Evolutionary conservation across 23 tunicate genomes (phyloP).

Genomic region (Trididemnum nubilum): DNA sequence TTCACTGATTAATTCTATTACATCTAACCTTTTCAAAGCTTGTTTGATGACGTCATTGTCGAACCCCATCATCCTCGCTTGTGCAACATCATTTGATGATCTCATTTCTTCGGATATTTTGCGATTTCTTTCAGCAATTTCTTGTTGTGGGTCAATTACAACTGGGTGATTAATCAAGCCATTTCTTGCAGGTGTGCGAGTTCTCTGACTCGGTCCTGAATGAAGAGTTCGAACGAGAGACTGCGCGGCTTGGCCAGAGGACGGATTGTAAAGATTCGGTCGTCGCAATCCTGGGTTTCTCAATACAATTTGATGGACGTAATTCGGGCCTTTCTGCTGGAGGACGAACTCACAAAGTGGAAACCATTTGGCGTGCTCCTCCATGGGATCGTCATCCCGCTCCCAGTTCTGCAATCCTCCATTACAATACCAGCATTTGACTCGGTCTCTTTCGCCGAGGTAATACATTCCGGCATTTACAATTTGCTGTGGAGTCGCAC

Average conservation of each 20-base stretch:
- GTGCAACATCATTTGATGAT: constrained; percentile 19
- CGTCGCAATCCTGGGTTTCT: constrained; percentile 12
- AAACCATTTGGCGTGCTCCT: not conserved
- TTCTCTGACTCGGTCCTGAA: not conserved
- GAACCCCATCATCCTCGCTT: constrained; percentile 65
- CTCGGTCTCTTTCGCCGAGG: not conserved
- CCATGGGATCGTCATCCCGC: not conserved
- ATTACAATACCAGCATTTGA: not conserved
- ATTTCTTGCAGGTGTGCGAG: not conserved
- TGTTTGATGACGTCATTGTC: constrained; percentile 20
- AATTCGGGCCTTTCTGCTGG: constrained; percentile 9
- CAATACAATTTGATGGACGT: not conserved
- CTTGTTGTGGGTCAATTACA: constrained; percentile 45
- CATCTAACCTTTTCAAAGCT: constrained; percentile 51
- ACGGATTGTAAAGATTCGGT: not conserved
- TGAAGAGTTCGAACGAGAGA: not conserved
- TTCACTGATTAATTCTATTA: no score
- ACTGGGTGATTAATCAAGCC: not conserved
- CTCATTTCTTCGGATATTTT: constrained; percentile 34
- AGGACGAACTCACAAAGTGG: constrained; percentile 19
- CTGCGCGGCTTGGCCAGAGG: not conserved
- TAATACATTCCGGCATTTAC: not conserved
- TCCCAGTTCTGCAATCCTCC: not conserved
- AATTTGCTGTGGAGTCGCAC: not conserved
- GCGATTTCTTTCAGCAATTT: constrained; percentile 18